Base-by-base conservation (phyloP, 2,888 invertebrate genomes). In the Osmoderma eremita region DNA sequence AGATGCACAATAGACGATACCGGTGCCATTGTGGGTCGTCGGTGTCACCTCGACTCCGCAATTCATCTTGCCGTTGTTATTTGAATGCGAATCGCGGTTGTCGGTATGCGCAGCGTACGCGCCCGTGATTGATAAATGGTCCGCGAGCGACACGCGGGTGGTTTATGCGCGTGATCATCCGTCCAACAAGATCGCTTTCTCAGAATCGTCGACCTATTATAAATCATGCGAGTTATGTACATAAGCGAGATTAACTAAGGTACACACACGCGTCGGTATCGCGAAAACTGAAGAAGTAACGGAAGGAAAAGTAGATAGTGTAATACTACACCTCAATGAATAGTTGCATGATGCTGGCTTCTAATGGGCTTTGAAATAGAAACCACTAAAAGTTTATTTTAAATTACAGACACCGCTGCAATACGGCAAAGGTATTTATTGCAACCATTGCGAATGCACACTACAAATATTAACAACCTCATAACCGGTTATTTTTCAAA, bases 21-120 rank as follows among this genome's bases (percentile, higher is more conserved):
- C 38, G 45, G 56, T 56, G 54, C 50, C 45, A 53, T 67, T 67
- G 63, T 67, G 67, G 67, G 67, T 67, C 67, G 62, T 20, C 36
- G 10, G 63, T 67, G 67, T 67, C 67, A 67, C 51, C 63, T 45
- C 53, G 53, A 45, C 51, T 53, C 30, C 24, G 63, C 63, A 51
- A 64, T 64, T 64, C 63, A 64, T 64, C 53, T 64, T 64, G 45
- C 51, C 63, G 63, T 53, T 53, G 63, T 41, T 51, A 41, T 51
- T 51, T 53, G 53, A 53, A 64, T 64, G 51, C 45, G 53, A 38
- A 42, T 24, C 51, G 63, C 18, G 58, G 17, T 61, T 61, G 58
- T 45, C 45, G 45, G 45, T 61, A 17, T 45, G 45, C 17, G 45
- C 58, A 30, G 45, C 20, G 45, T 41, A 30, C 41, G 41, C 56